A percentile compares a stretch with the other conserved stretches of the same genome.
Evolutionary conservation across 2,113 vertebrate genomes (phyloP).

Genomic region (Stigmatopora nigra): DNA sequence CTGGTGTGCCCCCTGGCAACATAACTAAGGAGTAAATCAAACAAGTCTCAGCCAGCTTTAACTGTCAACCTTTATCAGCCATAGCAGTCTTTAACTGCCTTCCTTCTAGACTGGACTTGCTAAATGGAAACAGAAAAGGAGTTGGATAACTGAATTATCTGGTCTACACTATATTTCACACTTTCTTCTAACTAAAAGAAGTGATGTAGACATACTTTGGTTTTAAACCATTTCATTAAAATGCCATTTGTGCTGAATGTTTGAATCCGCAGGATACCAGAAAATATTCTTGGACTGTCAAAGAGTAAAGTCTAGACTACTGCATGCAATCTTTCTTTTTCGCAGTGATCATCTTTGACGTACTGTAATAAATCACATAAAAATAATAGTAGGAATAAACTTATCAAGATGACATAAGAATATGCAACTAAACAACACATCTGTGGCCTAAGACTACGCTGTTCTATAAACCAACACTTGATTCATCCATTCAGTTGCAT

Average conservation of each 20-base stretch:
- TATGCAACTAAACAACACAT: neutral
- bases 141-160: neutral
- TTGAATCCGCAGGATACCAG: neutral
- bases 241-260: neutral
- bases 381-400: neutral
- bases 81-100: neutral
- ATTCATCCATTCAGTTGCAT: no score
- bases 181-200: neutral
- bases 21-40: neutral
- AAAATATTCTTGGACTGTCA: neutral
- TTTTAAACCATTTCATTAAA: neutral
- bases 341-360: neutral
- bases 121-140: constrained; percentile 2
- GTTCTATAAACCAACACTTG: no score
- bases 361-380: neutral
- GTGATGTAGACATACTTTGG: neutral
- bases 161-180: neutral
- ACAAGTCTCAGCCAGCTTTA: constrained; percentile 6
- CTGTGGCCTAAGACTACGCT: no score
- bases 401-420: neutral
- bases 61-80: constrained; percentile 1
- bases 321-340: neutral
- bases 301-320: neutral
- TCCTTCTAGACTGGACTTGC: constrained; percentile 5
- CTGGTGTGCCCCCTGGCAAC: neutral